These are phyloP conservation scores for Rhabdomys dilectus DNA, from an alignment of 2,113 vertebrate genomes.

Conservation along the genomic window DNA sequence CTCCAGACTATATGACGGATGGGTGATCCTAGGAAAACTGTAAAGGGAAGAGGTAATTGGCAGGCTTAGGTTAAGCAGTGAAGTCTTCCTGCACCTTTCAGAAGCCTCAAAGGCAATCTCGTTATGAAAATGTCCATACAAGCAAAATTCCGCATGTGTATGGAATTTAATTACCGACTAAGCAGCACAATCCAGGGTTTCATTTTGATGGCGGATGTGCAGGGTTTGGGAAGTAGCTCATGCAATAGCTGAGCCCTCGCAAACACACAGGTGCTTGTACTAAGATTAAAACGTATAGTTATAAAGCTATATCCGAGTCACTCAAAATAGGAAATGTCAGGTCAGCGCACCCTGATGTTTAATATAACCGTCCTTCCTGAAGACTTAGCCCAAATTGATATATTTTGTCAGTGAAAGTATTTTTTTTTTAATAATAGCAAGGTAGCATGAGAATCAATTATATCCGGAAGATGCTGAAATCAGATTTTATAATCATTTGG, in stretches of 20 bases:
- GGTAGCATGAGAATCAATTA: not conserved
- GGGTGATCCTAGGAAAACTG: constrained; percentile 72
- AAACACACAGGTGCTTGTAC: not conserved
- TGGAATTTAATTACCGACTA: constrained; percentile 73
- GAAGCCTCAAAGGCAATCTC: constrained; percentile 65
- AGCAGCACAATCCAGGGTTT: constrained; percentile 22
- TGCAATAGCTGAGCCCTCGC: not conserved
- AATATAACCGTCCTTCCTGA: not conserved
- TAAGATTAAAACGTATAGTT: not conserved
- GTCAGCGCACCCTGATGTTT: not conserved
- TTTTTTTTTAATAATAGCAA: not conserved
- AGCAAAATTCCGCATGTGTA: constrained; percentile 46
- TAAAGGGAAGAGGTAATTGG: constrained; percentile 65
- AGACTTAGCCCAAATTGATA: not conserved
- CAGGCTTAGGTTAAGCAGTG: constrained; percentile 56
- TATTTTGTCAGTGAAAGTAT: not conserved
- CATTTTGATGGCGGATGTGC: constrained; percentile 42
- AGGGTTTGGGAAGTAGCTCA: constrained; percentile 41
- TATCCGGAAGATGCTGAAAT: constrained; percentile 8
- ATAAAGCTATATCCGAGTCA: not conserved
- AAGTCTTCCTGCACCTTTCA: constrained; percentile 59
- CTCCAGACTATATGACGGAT: constrained; percentile 74
- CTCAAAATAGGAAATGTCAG: not conserved
- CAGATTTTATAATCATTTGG: not conserved
- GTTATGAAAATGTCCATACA: constrained; percentile 66